These are phyloP conservation scores for Ctenochaetus hawaiiensis DNA, from an alignment of 2,797 vertebrate species.

Conservation along the genomic window DNA sequence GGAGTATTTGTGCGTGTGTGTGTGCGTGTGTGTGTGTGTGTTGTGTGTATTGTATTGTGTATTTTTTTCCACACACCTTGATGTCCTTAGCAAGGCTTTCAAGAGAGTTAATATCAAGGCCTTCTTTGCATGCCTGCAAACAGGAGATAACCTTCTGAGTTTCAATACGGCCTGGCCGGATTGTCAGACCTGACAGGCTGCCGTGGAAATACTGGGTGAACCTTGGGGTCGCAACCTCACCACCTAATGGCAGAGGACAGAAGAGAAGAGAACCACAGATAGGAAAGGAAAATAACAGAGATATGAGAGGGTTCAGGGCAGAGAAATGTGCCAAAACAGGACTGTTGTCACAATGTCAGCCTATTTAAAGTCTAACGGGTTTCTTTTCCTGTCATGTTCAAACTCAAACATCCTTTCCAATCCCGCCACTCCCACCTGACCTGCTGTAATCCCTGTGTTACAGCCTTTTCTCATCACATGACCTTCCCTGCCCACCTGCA, in stretches of 20 bases:
- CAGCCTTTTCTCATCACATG: background rate
- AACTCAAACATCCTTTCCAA: constrained; percentile 9
- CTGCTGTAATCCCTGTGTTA: background rate
- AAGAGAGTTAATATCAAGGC: constrained; percentile 96
- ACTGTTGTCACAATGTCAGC: constrained; percentile 12
- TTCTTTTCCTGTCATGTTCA: background rate
- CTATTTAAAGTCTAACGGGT: constrained; percentile 3
- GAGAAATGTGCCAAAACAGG: background rate
- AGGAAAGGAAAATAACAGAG: background rate
- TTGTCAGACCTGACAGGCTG: constrained; percentile 95
- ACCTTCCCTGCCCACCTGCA: background rate
- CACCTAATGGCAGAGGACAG: constrained; percentile 82
- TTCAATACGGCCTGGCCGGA: constrained; percentile 95
- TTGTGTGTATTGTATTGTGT: constrained; percentile 34
- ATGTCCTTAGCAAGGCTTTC: constrained; percentile 94
- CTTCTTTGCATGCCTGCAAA: constrained; percentile 98
- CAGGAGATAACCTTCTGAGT: constrained; percentile 98
- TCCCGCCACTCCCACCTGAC: background rate
- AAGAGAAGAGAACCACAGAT: background rate
- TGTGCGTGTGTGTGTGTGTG: constrained; percentile 12
- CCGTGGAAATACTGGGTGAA: constrained; percentile 97
- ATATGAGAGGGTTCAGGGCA: constrained; percentile 9
- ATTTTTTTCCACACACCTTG: constrained; percentile 86
- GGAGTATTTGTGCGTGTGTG: background rate
- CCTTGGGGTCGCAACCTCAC: constrained; percentile 92